Evolutionary conservation across 2,888 invertebrate genomes (phyloP).

Genomic region (Oligia strigilis): DNA sequence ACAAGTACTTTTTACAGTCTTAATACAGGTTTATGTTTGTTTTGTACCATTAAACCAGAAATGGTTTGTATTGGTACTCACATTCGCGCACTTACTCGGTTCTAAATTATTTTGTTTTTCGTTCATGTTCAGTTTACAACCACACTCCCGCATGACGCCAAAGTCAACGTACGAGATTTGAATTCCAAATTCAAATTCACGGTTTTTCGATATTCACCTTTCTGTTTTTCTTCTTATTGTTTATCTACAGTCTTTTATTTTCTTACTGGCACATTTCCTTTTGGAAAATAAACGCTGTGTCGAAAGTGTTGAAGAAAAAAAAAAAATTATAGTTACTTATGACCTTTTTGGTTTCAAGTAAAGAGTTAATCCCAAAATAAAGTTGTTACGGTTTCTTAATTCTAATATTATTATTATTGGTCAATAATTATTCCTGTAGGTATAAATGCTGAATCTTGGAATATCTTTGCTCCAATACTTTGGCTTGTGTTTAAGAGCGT

Average conservation of each 20-base stretch:
- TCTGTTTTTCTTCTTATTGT: conserved; percentile 87
- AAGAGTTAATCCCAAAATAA: background rate
- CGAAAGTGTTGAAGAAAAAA: background rate
- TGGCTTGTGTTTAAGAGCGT: background rate
- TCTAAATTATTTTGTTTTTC: conserved; percentile 47
- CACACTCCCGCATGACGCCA: conserved; percentile 67
- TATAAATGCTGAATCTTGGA: background rate
- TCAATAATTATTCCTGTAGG: background rate
- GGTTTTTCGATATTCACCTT: conserved; percentile 86
- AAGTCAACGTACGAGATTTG: conserved; percentile 89
- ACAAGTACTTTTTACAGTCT: too few relatives aligned
- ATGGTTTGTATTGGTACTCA: too few relatives aligned
- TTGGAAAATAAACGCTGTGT: conserved; percentile 11
- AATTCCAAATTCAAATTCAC: conserved; percentile 88
- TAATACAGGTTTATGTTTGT: too few relatives aligned
- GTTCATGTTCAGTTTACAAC: conserved; percentile 53
- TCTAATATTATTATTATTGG: background rate
- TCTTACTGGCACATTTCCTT: conserved; percentile 70
- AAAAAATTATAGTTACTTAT: background rate
- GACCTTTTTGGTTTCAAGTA: background rate
- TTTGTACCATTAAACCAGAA: too few relatives aligned
- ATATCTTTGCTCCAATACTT: background rate
- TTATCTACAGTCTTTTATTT: conserved; percentile 87
- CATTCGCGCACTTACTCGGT: background rate
- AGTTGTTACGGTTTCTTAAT: background rate